Percentiles rank a stretch among this genome's conserved stretches.
Conservation (phyloP, 1,140 invertebrate genomes). For the Anastatus disparis region DNA sequence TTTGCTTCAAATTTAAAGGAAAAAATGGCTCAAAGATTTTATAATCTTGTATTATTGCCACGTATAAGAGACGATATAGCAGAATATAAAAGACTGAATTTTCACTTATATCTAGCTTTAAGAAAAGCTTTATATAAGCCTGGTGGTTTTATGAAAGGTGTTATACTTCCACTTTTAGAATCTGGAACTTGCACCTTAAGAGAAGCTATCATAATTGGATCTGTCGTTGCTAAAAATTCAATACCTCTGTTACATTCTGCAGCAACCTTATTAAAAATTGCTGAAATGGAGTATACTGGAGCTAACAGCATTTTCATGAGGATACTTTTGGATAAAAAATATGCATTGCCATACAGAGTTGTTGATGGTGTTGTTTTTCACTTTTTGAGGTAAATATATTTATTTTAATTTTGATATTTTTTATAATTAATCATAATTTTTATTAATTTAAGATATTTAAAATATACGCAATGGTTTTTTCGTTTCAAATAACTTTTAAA, state of each 20-base stretch:
- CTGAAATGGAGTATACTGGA: constrained; percentile 98
- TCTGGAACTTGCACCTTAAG: constrained; percentile 92
- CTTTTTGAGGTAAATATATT: constrained; percentile 79
- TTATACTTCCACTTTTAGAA: constrained; percentile 91
- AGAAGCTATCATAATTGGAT: constrained; percentile 95
- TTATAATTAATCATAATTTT: constrained; percentile 6
- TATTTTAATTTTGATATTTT: constrained; percentile 2
- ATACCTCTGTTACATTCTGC: constrained; percentile 97
- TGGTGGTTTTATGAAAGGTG: constrained; percentile 98
- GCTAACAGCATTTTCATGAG: constrained; percentile 96
- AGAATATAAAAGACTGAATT: constrained; percentile 96
- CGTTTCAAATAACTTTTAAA: constrained; percentile 20
- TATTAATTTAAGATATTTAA: no score
- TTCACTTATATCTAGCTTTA: constrained; percentile 95
- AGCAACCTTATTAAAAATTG: constrained; percentile 94
- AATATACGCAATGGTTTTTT: no score
- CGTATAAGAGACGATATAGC: constrained; percentile 93
- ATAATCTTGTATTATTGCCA: constrained; percentile 92
- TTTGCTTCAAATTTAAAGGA: constrained; percentile 97
- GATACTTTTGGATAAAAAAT: constrained; percentile 97
- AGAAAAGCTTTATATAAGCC: constrained; percentile 96
- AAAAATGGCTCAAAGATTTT: constrained; percentile 97
- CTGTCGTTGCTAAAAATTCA: constrained; percentile 89
- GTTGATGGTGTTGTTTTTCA: constrained; percentile 96
- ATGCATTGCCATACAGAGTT: constrained; percentile 95